A percentile compares a stretch with the other conserved stretches of the same genome.
These are phyloP conservation scores for Mastomys natalensis DNA, from an alignment of 2,113 vertebrate genomes.

Conservation along the genomic window DNA sequence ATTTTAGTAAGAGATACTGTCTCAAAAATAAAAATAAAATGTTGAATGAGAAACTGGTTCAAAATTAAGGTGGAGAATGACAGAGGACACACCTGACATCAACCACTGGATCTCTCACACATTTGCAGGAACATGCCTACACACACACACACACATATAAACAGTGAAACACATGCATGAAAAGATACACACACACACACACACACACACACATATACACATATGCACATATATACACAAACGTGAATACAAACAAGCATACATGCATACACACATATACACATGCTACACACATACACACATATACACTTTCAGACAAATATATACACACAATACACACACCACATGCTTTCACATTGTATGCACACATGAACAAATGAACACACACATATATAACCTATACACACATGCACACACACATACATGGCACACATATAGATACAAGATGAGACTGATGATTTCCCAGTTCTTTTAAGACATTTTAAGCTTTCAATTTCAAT, in stretches of 20 bases:
- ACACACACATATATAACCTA: no score
- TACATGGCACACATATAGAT: not conserved
- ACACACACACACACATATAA: not conserved
- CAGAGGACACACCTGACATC: not conserved
- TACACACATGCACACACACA: not conserved
- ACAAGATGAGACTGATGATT: not conserved
- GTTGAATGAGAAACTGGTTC: not conserved
- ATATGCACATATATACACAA: not conserved
- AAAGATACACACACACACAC: not conserved
- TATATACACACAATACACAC: no score
- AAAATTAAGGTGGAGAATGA: not conserved
- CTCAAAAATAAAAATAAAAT: not conserved
- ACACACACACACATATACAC: not conserved
- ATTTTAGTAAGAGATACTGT: not conserved
- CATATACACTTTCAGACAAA: not conserved
- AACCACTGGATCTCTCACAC: not conserved
- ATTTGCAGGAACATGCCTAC: not conserved
- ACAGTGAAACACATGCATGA: not conserved
- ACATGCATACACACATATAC: not conserved
- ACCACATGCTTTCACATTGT: no score
- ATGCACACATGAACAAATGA: not conserved
- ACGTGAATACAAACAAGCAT: not conserved
- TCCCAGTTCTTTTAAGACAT: not conserved
- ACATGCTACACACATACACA: not conserved
- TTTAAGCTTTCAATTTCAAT: constrained; percentile 14